Evolutionary conservation across 2,888 invertebrate species (phyloP).

Genomic region (Andrena hattorfiana): DNA sequence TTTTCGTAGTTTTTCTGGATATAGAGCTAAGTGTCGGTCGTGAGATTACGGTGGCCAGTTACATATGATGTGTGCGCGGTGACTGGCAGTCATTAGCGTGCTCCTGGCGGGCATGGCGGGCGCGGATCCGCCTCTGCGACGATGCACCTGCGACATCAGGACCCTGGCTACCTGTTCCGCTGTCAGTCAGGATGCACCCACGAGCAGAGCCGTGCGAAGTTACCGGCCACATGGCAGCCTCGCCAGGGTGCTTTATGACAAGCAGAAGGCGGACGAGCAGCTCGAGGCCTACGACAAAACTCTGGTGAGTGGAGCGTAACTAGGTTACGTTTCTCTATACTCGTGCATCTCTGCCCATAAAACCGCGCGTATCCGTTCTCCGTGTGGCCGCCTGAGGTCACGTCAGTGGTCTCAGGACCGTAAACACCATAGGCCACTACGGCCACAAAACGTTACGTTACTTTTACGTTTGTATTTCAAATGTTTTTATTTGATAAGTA

Average conservation of each 20-base stretch:
- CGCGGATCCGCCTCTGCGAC: constrained; percentile 47
- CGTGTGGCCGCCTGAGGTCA: constrained; percentile 63
- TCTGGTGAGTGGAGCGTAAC: constrained; percentile 86
- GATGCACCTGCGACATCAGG: constrained; percentile 64
- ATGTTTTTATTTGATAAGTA: too few species aligned
- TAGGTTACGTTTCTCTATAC: constrained; percentile 44
- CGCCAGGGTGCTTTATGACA: constrained; percentile 90
- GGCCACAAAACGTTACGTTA: background rate
- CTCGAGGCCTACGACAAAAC: constrained; percentile 89
- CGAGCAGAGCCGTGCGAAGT: constrained; percentile 65
- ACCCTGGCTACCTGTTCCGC: constrained; percentile 53
- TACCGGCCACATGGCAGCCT: constrained; percentile 90
- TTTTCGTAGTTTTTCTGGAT: constrained; percentile 32
- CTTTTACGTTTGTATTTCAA: background rate
- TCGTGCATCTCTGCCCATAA: background rate
- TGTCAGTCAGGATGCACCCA: constrained; percentile 47
- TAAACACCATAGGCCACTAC: background rate
- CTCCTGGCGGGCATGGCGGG: constrained; percentile 64
- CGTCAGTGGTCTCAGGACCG: constrained; percentile 43
- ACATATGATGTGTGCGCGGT: constrained; percentile 31
- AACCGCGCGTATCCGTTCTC: constrained; percentile 56
- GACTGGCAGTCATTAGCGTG: constrained; percentile 49
- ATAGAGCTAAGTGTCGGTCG: constrained; percentile 11
- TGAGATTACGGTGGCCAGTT: constrained; percentile 33
- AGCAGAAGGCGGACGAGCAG: constrained; percentile 90